Conservation (phyloP, 2,797 vertebrate species). For the Naso thynnoides region DNA sequence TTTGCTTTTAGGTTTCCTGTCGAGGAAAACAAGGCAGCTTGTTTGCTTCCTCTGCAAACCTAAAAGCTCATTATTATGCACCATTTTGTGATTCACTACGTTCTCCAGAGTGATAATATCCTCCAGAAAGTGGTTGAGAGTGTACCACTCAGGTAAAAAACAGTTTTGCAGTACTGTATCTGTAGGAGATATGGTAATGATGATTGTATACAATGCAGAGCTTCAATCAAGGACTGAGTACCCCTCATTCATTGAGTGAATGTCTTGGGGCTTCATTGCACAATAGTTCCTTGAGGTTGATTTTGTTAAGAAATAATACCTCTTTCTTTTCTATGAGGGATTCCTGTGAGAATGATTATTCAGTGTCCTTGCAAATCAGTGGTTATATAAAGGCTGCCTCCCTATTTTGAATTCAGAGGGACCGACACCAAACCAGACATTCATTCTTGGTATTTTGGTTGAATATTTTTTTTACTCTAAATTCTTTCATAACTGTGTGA, state of each 20-base stretch:
- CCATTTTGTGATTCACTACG: constrained; percentile 17
- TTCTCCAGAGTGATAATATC: constrained; percentile 19
- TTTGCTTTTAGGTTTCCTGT: constrained; percentile 38
- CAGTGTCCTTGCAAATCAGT: constrained; percentile 17
- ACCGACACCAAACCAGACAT: neutral
- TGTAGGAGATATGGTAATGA: constrained; percentile 13
- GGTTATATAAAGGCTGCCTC: neutral
- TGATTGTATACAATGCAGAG: constrained; percentile 19
- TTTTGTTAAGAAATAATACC: constrained; percentile 6
- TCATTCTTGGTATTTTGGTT: neutral
- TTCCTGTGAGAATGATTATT: constrained; percentile 14
- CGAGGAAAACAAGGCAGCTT: constrained; percentile 5
- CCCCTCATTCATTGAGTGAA: constrained; percentile 12
- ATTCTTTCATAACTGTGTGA: neutral
- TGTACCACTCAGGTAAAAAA: constrained; percentile 4
- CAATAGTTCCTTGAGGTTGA: neutral
- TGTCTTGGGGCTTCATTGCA: constrained; percentile 5
- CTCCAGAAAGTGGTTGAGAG: constrained; percentile 3
- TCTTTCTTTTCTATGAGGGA: constrained; percentile 1
- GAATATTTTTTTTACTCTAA: neutral
- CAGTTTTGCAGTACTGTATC: constrained; percentile 6
- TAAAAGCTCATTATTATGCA: no score
- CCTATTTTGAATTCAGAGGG: neutral
- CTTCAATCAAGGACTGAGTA: constrained; percentile 4
- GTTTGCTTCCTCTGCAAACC: constrained; percentile 27